A percentile compares a stretch with the other conserved stretches of the same genome.
Evolutionary conservation across 2,113 vertebrate genomes (phyloP).

Genomic region (Lophura nycthemera): DNA sequence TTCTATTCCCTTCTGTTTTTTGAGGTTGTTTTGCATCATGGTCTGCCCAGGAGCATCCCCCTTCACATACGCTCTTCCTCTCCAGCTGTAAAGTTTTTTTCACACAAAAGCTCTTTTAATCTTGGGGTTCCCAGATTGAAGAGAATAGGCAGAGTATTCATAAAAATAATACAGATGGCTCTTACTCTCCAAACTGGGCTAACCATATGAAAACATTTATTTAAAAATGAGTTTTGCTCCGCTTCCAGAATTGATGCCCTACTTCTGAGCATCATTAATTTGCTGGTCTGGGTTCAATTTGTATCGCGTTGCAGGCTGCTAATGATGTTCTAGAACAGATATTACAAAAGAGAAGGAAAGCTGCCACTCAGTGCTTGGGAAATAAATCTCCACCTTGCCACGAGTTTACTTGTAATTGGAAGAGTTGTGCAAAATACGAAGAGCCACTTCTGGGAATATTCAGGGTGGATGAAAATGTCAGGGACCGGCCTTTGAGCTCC

Average conservation of each 20-base stretch:
- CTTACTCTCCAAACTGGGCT: not conserved
- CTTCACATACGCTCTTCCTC: not conserved
- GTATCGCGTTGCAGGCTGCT: not conserved
- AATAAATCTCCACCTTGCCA: not conserved
- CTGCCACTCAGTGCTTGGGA: not conserved
- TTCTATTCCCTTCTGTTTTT: not conserved
- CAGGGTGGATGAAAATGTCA: not conserved
- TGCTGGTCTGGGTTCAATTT: not conserved
- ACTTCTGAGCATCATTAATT: conserved; percentile 33
- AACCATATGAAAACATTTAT: not conserved
- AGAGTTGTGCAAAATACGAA: not conserved
- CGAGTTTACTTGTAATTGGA: conserved; percentile 4
- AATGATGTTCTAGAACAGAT: conserved; percentile 26
- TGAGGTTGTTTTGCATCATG: not conserved
- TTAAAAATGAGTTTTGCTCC: not conserved
- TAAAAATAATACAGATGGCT: conserved; percentile 1
- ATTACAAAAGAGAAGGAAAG: not conserved
- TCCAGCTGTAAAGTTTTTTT: not conserved
- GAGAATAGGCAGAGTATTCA: not conserved
- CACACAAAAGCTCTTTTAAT: not conserved
- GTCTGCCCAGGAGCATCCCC: not conserved
- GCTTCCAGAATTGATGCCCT: not conserved
- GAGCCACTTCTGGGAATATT: conserved; percentile 10
- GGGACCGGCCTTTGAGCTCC: not conserved
- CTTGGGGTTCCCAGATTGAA: fast-evolving